These are phyloP conservation scores for Neolamprologus ventralis DNA, from an alignment of 2,113 vertebrate genomes.

Conservation along the genomic window DNA sequence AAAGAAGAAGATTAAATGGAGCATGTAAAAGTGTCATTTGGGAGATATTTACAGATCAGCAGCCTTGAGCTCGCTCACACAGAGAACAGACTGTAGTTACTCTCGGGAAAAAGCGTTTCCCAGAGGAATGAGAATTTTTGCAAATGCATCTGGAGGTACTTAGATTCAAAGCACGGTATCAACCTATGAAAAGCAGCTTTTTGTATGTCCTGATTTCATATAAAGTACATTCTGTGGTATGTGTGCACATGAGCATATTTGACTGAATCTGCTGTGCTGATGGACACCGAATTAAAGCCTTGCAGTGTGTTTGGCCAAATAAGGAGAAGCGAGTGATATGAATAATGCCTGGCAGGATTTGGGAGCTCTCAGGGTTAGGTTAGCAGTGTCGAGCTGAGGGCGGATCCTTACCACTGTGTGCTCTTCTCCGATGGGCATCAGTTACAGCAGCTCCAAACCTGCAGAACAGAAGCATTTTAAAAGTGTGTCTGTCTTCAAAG, in stretches of 20 bases:
- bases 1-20: not conserved
- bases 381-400: not conserved
- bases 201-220: not conserved
- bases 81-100: not conserved
- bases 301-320: slow-evolving; percentile 39
- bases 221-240: not conserved
- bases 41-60: slow-evolving; percentile 7
- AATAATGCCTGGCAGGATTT: not conserved
- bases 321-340: slow-evolving; percentile 40
- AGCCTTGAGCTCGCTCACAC: not conserved
- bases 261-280: not conserved
- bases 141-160: not conserved
- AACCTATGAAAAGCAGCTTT: not conserved
- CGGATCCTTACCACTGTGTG: not conserved
- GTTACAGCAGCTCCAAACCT: not conserved
- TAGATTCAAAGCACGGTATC: not conserved
- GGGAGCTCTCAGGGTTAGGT: slow-evolving; percentile 6
- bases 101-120: not conserved
- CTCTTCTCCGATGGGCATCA: not conserved
- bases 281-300: slow-evolving; percentile 18
- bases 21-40: slow-evolving; percentile 13
- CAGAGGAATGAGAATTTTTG: not conserved
- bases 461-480: not conserved
- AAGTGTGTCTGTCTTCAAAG: not conserved
- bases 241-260: not conserved